Evolutionary conservation across 2,888 invertebrate genomes (phyloP), one percentile per base, ranked within the genome.

Genomic region (Netelia inedita): DNA sequence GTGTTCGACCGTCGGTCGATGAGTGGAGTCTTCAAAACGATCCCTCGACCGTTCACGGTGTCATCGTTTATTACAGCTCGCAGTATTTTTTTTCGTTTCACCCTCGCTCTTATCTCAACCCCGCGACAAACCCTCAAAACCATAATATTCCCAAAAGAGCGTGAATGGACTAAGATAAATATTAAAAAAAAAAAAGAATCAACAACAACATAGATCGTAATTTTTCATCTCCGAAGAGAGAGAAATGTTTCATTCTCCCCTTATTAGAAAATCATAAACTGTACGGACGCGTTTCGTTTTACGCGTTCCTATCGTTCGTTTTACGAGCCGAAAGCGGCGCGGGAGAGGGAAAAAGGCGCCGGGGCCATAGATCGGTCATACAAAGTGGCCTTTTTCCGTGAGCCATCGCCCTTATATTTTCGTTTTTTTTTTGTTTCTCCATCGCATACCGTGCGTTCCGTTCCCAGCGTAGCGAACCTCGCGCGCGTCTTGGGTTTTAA

Each of bases 201-300:
- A 14, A 66, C 28, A 14, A 28, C 28, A 28, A 28, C 28, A 21
- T 1, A 19, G 66, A 61, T 69, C 78, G 78, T 66, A 57, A 80
- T 76, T 55, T 46, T 72, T 80, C 46, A 66, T 83, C 59, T 66
- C 16, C 28, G 53, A 28, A 28, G 2, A 23, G 2, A 23, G 2
- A 46, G 46, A 76, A 57, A 11, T 74, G 43, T 78, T 53, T 53
- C 23, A 28, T 66, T 41, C 50, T 50, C 21, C 23, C 16, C 28
- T 81, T 69, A 74, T 81, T 74, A 68, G 76, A 78, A 84, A 81
- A 81, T 81, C 76, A 81, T 81, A 78, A 84, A 84, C 69, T 59
- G 79, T 76, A 71, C 75, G 61, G 55, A 57, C 75, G 66, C 43
- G 63, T 61, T 69, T 66, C 28, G 50, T 81, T 84, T 84, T 73